These are phyloP conservation scores for Otolemur garnettii DNA, from an alignment of 2,113 vertebrate genomes.

Conservation along the genomic window DNA sequence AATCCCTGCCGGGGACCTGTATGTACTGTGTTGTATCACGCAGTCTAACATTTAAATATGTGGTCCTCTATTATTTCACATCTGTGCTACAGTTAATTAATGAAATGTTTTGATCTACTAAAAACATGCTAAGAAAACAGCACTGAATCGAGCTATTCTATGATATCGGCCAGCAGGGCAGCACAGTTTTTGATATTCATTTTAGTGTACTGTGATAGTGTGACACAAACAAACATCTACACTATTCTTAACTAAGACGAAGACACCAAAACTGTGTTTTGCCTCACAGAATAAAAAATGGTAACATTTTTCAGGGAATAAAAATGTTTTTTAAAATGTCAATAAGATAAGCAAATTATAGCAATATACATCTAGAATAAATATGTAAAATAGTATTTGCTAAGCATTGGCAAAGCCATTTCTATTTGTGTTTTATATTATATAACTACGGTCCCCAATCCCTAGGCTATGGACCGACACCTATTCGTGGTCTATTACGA, in stretches of 20 bases:
- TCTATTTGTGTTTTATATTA: not conserved
- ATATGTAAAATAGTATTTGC: not conserved
- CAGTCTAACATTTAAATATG: no score
- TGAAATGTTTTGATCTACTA: not conserved
- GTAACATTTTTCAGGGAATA: not conserved
- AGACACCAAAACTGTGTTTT: not conserved
- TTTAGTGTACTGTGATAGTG: not conserved
- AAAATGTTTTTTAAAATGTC: not conserved
- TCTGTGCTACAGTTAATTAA: not conserved
- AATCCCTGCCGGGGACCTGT: not conserved
- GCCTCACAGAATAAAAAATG: not conserved
- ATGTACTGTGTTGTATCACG: not conserved
- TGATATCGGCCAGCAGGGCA: not conserved
- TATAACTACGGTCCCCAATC: not conserved
- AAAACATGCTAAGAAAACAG: not conserved
- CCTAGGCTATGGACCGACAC: no score
- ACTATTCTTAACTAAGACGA: not conserved
- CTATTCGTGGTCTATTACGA: no score
- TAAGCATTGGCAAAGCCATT: not conserved
- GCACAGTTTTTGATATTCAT: not conserved
- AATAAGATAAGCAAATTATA: not conserved
- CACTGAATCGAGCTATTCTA: not conserved
- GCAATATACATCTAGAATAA: not conserved
- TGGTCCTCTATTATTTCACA: no score
- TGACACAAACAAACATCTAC: not conserved